Evolutionary conservation across 2,113 vertebrate genomes (phyloP), one percentile per base, ranked within the genome.

Genomic region (Leucoraja erinaceus): DNA sequence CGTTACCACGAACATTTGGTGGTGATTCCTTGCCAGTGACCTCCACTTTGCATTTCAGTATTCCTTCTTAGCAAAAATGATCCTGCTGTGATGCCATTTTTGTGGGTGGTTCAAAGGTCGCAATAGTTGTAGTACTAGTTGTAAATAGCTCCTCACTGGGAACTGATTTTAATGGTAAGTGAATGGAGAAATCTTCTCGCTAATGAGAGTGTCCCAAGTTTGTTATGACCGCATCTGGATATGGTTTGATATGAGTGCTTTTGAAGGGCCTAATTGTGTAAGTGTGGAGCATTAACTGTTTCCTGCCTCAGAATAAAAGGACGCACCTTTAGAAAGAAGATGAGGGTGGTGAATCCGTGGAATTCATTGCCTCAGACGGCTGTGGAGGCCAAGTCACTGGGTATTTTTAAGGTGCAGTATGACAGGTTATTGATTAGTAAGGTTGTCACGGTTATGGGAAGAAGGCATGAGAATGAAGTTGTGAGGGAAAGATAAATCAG

Each of bases 261-360:
- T 91, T 91, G 88, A 72, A 72, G 70, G 70, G 68, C 63, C 38
- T 33, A 47, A 6, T 38, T 91, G 88, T 72, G 66, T 9, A 91
- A 91, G 66, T 72, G 8, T 91, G 63, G 18, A 72, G 9, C 66
- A 70, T 33, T 91, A 70, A 91, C 20, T 91, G 88, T 91, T 47
- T 91, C 88, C 88, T 91, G 88, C n/a, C 72, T 72, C 38, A 47
- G 38, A 47, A 47, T 47, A 47, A 47, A 47, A 47, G 38, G 38
- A 47, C 38, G 38, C 38, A 47, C 38, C 38, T 47, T 47, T 47
- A 47, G 38, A 47, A 47, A 3, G 38, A 3, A 47, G 38, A 47
- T 47, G 38, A 47, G 38, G 38, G 3, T 47, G 38, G 38, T 47
- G 38, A 47, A 47, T 47, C 38, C 38, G 38, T 47, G 38, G 38